Evolutionary conservation across 2,888 invertebrate genomes (phyloP), one percentile per base, ranked within the genome.

Genomic region (Galeopsomyia nigrocyanea): DNA sequence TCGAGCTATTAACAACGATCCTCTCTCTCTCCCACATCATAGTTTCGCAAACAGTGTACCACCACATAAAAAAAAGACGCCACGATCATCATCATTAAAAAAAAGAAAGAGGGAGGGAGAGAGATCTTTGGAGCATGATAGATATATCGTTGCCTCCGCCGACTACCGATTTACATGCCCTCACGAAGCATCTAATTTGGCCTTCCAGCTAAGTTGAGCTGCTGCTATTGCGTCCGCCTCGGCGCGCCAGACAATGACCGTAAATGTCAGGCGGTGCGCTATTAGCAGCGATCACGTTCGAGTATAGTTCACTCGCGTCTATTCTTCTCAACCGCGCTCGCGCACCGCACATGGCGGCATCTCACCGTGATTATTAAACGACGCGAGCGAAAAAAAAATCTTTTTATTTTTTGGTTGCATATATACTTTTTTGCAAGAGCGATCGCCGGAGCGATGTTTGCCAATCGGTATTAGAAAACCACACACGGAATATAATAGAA

Each of bases 211-310:
- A 47, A 39, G 39, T 39, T n/a, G 17, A 61, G 21, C 46, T 10
- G 65, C 47, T 10, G 31, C 57, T 39, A 64, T 71, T 66, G 63
- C 63, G 63, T 64, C 22, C 70, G 70, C 65, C 53, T 68, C 62
- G 46, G 56, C 39, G 14, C 39, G 55, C 22, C 80, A 82, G 80
- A 84, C 83, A 86, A 84, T 84, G 81, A 85, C 80, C 83, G 81
- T 80, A 85, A 86, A 85, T 84, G 86, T 84, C 85, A 83, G 84
- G 82, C 85, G 81, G 39, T 10, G 39, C 82, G 82, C 84, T 82
- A 83, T 85, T 85, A 83, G 80, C 82, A 77, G 78, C 77, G 83
- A 84, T 84, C 84, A 83, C 82, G 83, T 80, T 51, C 61, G 62
- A 62, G 26, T 14, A 55, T 55, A 60, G 21, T 57, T 31, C 31